Evolutionary conservation across 2,797 vertebrate species (phyloP).

Genomic region (Adelosebastes latens): DNA sequence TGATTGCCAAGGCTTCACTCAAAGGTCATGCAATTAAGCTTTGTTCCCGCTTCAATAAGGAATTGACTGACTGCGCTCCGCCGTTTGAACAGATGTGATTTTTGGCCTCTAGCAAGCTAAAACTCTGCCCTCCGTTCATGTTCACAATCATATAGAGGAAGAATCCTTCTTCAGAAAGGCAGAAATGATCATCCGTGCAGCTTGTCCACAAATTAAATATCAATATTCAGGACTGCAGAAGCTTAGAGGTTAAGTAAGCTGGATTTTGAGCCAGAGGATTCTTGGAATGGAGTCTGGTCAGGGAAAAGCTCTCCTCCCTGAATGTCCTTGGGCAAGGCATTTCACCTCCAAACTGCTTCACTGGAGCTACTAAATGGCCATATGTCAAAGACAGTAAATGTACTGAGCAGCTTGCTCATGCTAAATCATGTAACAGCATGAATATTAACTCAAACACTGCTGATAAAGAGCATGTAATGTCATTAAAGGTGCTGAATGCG

Average conservation of each 20-base stretch:
- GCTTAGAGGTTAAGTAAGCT: slow-evolving; percentile 25
- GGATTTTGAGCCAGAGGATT: slow-evolving; percentile 17
- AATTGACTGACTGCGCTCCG: slow-evolving; percentile 61
- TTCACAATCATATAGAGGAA: slow-evolving; percentile 25
- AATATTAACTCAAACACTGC: not conserved
- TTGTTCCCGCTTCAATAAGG: slow-evolving; percentile 73
- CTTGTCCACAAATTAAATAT: slow-evolving; percentile 28
- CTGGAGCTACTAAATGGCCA: slow-evolving; percentile 1
- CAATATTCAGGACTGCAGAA: slow-evolving; percentile 12
- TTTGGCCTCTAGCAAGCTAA: slow-evolving; percentile 50
- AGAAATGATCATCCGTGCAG: slow-evolving; percentile 6
- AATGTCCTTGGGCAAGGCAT: slow-evolving; percentile 19
- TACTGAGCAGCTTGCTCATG: not conserved
- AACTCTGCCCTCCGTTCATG: slow-evolving; percentile 31
- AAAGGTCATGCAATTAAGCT: slow-evolving; percentile 80
- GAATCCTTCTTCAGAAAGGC: not conserved
- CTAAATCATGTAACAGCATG: not conserved
- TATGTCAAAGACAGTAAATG: not conserved
- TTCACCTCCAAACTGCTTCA: slow-evolving; percentile 39
- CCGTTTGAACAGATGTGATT: slow-evolving; percentile 69
- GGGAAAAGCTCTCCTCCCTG: not conserved
- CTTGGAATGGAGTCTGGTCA: not conserved
- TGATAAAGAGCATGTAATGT: not conserved
- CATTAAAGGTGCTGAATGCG: not conserved
- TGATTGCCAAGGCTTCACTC: slow-evolving; percentile 72